Evolutionary conservation across 2,797 vertebrate genomes (phyloP).

Genomic region (Chaetophractus vellerosus): DNA sequence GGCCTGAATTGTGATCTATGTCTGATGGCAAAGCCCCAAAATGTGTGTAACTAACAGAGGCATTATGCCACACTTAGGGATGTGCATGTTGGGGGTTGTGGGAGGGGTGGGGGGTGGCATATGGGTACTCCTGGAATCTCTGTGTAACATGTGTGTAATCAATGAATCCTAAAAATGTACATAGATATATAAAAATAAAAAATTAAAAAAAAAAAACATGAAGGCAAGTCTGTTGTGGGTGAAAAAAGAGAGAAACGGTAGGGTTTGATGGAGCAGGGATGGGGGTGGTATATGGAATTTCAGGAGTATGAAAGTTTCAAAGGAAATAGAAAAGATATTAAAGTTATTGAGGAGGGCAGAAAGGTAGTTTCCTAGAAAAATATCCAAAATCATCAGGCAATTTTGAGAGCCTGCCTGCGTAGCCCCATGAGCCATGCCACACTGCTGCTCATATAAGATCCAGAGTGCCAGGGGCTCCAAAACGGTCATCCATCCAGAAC

Average conservation of each 20-base stretch:
- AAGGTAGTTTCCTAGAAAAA: slow-evolving; percentile 12
- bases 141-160: too few relatives aligned
- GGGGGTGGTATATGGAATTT: not conserved
- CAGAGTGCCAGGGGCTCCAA: not conserved
- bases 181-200: too few relatives aligned
- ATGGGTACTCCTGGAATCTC: too few relatives aligned
- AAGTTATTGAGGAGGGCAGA: not conserved
- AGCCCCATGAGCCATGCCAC: not conserved
- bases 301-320: not conserved
- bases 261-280: not conserved
- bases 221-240: not conserved
- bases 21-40: too few relatives aligned
- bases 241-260: slow-evolving; percentile 32
- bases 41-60: too few relatives aligned
- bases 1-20: too few relatives aligned
- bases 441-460: not conserved
- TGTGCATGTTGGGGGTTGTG: too few relatives aligned
- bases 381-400: slow-evolving; percentile 56
- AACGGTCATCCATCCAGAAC: not conserved
- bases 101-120: too few relatives aligned
- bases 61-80: too few relatives aligned
- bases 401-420: not conserved
- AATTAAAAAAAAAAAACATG: too few relatives aligned
- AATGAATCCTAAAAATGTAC: too few relatives aligned
- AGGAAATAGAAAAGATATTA: slow-evolving; percentile 51